Base-by-base conservation (phyloP, 1,140 invertebrate species). In the Delia radicum region DNA sequence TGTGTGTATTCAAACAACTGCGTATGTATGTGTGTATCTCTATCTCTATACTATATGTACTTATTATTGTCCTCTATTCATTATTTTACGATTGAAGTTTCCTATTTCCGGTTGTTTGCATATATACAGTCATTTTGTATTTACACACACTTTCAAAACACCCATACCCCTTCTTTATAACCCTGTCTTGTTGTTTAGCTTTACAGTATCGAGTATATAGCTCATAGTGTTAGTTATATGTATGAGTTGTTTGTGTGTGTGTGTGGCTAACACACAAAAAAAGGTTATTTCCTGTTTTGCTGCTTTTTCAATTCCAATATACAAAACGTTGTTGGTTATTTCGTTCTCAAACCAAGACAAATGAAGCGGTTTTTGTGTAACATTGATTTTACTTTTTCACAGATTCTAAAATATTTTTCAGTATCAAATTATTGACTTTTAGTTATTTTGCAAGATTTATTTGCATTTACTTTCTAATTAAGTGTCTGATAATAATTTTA, bases 71-170 rank as follows among this genome's bases (percentile, higher is more conserved):
- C 29, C 65, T 37, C n/a, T 69, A 21, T 69, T 69, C 65, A 69
- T 69, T 69, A 69, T 69, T 33, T 33, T 69, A 33, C 65, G 65
- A 69, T 69, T 69, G 65, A 69, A 69, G 29, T 69, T 69, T 69
- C 65, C 65, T 33, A 69, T 69, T 69, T 69, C 65, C 65, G 65
- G n/a, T 69, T 31, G 65, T 69, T 69, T 69, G n/a, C 48, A 55
- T 48, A n/a, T n/a, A 48, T 33, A 33, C 13, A n/a, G n/a, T n/a
- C n/a, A 33, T 33, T 2, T 3, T 4, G 13, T 15, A 42, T 15
- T 15, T 15, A 42, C 37, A 42, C 10, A 42, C 37, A 42, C 37
- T 15, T 42, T 42, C 48, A 21, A 21, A 55, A 10, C 33, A 37
- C 18, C 24, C 48, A 18, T 15, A 18, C n/a, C n/a, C 48, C 7